These are phyloP conservation scores for Parthenolecanium corni DNA, from an alignment of 2,888 invertebrate genomes.

Conservation along the genomic window DNA sequence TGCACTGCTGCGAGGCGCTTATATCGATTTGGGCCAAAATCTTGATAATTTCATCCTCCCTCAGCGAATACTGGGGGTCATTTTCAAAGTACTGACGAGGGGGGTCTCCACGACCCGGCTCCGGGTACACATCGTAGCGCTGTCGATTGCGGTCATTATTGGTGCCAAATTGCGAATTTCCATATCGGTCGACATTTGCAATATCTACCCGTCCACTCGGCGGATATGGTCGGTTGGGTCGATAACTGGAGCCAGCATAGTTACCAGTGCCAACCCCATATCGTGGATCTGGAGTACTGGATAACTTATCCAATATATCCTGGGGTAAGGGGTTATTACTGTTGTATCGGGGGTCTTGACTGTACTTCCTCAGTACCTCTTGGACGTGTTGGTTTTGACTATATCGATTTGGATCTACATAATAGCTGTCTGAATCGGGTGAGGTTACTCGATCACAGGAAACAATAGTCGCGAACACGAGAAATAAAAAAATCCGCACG, in stretches of 20 bases:
- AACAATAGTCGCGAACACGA: not conserved
- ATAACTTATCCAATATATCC: not conserved
- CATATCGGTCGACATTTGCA: not conserved
- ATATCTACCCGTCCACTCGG: not conserved
- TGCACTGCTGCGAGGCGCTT: constrained; percentile 66
- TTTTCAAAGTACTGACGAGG: constrained; percentile 26
- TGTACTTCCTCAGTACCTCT: constrained; percentile 16
- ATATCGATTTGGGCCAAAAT: constrained; percentile 60
- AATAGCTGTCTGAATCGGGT: not conserved
- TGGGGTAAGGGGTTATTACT: not conserved
- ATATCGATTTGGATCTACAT: constrained; percentile 28
- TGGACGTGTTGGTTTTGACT: constrained; percentile 21
- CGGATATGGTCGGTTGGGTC: not conserved
- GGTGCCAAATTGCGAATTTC: not conserved
- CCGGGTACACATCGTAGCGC: constrained; percentile 6
- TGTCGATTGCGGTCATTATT: constrained; percentile 14
- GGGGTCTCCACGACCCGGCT: constrained; percentile 1
- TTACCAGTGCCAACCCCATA: not conserved
- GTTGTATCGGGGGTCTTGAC: constrained; percentile 7
- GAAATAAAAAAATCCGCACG: not conserved
- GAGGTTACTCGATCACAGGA: not conserved
- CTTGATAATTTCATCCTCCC: constrained; percentile 41
- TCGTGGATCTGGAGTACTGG: constrained; percentile 15
- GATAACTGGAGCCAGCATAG: not conserved
- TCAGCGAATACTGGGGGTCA: constrained; percentile 20